A percentile compares a stretch with the other conserved stretches of the same genome.
Evolutionary conservation across 2,888 invertebrate species (phyloP).

Genomic region (Eudemis profundana): DNA sequence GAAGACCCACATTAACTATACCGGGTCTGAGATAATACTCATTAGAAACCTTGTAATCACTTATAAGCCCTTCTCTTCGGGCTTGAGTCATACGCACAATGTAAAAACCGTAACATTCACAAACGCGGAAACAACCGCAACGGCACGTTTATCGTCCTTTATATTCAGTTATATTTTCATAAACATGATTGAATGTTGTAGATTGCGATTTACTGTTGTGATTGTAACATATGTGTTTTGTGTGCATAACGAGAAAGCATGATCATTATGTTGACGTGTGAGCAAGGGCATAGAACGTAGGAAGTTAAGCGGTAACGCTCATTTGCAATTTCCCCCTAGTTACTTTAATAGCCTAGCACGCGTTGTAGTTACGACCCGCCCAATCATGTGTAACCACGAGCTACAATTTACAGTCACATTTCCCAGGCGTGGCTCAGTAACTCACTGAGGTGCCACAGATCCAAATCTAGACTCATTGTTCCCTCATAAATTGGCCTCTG

Average conservation of each 20-base stretch:
- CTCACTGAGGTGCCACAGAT: conserved; percentile 26
- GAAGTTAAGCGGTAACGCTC: conserved; percentile 48
- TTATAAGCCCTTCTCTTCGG: not conserved
- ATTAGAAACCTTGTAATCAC: conserved; percentile 4
- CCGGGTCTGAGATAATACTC: not conserved
- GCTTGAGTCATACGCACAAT: conserved; percentile 4
- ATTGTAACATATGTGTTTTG: conserved; percentile 25
- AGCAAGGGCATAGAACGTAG: conserved; percentile 49
- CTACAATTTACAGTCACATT: conserved; percentile 16
- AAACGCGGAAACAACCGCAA: not conserved
- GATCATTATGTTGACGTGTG: conserved; percentile 47
- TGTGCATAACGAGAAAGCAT: conserved; percentile 45
- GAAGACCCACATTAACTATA: not conserved
- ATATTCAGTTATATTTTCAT: conserved; percentile 7
- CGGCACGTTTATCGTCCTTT: conserved; percentile 6
- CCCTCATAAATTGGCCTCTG: conserved; percentile 15
- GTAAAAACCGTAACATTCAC: not conserved
- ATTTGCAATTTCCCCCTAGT: conserved; percentile 53
- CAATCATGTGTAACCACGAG: conserved; percentile 53
- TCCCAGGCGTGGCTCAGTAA: conserved; percentile 20
- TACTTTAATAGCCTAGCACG: conserved; percentile 52
- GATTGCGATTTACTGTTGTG: conserved; percentile 22
- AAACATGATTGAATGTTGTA: conserved; percentile 21
- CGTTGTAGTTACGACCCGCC: conserved; percentile 49
- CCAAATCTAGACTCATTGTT: conserved; percentile 39